Conservation (phyloP, 2,113 vertebrate species). For the Guaruba guarouba region DNA sequence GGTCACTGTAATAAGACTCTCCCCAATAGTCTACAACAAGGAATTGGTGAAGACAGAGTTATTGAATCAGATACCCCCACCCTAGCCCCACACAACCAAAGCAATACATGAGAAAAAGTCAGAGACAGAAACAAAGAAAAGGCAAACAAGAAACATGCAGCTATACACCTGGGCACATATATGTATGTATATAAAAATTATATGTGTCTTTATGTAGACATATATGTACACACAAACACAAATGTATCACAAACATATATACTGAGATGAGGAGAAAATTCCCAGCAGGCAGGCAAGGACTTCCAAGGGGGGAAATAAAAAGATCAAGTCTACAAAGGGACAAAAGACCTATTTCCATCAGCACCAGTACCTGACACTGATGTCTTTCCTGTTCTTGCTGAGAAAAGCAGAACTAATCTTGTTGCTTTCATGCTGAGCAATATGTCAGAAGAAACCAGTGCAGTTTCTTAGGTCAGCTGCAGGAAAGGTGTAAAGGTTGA, state of each 20-base stretch:
- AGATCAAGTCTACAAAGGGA: neutral
- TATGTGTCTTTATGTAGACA: neutral
- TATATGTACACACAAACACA: neutral
- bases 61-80: slow-evolving; percentile 72
- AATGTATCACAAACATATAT: neutral
- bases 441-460: neutral
- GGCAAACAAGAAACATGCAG: neutral
- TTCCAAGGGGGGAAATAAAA: neutral
- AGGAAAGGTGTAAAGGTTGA: neutral
- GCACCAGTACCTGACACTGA: neutral
- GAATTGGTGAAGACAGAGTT: slow-evolving; percentile 95
- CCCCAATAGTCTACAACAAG: slow-evolving; percentile 99
- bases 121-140: slow-evolving; percentile 25
- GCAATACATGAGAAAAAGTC: slow-evolving; percentile 36
- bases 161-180: neutral
- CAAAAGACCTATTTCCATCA: neutral
- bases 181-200: neutral
- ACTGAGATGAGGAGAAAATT: slow-evolving; percentile 12
- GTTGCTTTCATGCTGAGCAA: neutral
- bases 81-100: slow-evolving; percentile 52
- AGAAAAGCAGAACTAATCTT: neutral
- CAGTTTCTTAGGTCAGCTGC: neutral
- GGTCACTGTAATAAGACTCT: slow-evolving; percentile 99
- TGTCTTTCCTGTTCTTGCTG: neutral
- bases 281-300: slow-evolving; percentile 21